These are phyloP conservation scores for Dorcus hopei DNA, from an alignment of 2,888 invertebrate species.

Conservation along the genomic window DNA sequence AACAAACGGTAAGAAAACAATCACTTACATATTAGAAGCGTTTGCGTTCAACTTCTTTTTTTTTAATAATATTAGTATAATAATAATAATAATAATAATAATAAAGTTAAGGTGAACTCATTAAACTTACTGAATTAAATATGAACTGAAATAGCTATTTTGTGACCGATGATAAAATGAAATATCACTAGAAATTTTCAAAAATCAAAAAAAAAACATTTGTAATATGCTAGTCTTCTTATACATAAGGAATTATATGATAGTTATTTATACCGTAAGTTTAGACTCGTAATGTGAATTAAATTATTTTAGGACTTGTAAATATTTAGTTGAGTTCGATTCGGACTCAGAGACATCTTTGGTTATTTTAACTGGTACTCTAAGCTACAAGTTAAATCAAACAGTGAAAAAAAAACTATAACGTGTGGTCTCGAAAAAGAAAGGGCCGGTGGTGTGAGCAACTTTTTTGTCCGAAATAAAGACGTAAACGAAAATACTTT, in stretches of 20 bases:
- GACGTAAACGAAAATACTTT: too few relatives aligned
- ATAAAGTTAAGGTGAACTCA: conserved; percentile 5
- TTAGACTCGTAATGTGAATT: not conserved
- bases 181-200: conserved; percentile 8
- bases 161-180: conserved; percentile 4
- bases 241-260: not conserved
- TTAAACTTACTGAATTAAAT: conserved; percentile 2
- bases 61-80: not conserved
- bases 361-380: too few relatives aligned
- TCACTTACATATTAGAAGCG: too few relatives aligned
- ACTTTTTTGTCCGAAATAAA: too few relatives aligned
- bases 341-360: too few relatives aligned
- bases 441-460: too few relatives aligned
- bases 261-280: not conserved
- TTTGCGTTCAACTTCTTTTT: too few relatives aligned
- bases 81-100: not conserved
- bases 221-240: conserved; percentile 14
- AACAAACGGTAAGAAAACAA: not conserved
- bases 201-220: conserved; percentile 6
- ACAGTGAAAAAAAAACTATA: too few relatives aligned
- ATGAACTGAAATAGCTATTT: conserved; percentile 11
- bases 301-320: too few relatives aligned
- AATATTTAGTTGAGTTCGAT: too few relatives aligned
- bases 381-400: too few relatives aligned
- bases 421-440: too few relatives aligned